These are phyloP conservation scores for Rutpela maculata DNA, from an alignment of 2,888 invertebrate genomes.

Conservation along the genomic window DNA sequence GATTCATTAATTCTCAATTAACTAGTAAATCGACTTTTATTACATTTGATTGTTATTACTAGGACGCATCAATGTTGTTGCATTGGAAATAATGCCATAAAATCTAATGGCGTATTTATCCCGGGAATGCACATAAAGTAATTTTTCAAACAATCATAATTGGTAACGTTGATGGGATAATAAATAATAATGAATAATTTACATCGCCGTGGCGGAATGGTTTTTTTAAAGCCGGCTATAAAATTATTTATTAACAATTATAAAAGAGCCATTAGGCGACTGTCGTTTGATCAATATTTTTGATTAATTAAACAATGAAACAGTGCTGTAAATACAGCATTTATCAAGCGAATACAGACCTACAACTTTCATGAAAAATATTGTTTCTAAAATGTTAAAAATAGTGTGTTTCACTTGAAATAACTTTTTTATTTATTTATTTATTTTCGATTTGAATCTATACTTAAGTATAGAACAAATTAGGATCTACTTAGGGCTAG, in stretches of 20 bases:
- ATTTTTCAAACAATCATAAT: slow-evolving; percentile 15
- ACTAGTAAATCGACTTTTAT: slow-evolving; percentile 22
- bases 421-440: no score
- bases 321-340: neutral
- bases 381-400: no score
- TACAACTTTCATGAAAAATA: no score
- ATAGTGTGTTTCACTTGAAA: no score
- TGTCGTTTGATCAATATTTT: neutral
- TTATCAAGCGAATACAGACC: no score
- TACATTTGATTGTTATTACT: slow-evolving; percentile 15
- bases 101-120: slow-evolving; percentile 19
- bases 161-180: slow-evolving; percentile 16
- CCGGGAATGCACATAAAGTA: slow-evolving; percentile 7
- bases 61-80: slow-evolving; percentile 9
- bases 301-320: neutral
- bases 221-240: neutral
- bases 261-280: neutral
- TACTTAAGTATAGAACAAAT: no score
- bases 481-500: no score
- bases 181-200: slow-evolving; percentile 3
- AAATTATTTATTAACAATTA: slow-evolving; percentile 1
- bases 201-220: slow-evolving; percentile 3
- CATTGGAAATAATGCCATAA: slow-evolving; percentile 26
- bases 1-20: slow-evolving; percentile 33
- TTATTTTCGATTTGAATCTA: no score